Evolutionary conservation across 2,113 vertebrate genomes (phyloP).

Genomic region (Heterocephalus glaber): DNA sequence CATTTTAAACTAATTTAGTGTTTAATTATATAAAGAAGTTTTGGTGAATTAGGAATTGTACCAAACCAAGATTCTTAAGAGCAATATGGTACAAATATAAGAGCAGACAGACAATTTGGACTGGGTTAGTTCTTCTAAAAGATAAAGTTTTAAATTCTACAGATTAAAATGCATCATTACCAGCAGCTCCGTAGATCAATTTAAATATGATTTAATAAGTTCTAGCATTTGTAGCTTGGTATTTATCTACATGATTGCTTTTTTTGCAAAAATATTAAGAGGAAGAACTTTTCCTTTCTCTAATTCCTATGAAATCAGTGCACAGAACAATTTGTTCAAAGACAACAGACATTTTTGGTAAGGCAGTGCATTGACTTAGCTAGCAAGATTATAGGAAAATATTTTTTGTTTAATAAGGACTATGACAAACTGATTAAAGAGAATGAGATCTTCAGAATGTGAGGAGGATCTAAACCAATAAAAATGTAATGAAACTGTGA

Average conservation of each 20-base stretch:
- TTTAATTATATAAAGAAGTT: conserved; percentile 88
- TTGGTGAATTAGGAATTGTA: conserved; percentile 91
- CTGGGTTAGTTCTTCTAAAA: conserved; percentile 76
- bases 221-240: neutral
- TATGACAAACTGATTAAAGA: neutral
- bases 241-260: neutral
- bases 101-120: conserved; percentile 89
- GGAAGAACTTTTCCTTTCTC: neutral
- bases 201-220: conserved; percentile 11
- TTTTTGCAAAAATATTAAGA: neutral
- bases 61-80: conserved; percentile 89
- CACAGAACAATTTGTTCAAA: neutral
- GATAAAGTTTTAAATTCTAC: neutral
- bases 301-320: neutral
- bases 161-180: neutral
- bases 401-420: neutral
- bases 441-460: neutral
- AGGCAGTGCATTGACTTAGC: neutral
- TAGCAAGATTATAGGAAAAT: neutral
- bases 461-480: neutral
- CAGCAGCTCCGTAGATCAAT: neutral
- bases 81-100: conserved; percentile 91
- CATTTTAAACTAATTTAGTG: conserved; percentile 91
- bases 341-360: neutral
- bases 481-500: neutral